Base-by-base conservation (phyloP, 1,140 invertebrate species). In the Stegodyphus dumicola region DNA sequence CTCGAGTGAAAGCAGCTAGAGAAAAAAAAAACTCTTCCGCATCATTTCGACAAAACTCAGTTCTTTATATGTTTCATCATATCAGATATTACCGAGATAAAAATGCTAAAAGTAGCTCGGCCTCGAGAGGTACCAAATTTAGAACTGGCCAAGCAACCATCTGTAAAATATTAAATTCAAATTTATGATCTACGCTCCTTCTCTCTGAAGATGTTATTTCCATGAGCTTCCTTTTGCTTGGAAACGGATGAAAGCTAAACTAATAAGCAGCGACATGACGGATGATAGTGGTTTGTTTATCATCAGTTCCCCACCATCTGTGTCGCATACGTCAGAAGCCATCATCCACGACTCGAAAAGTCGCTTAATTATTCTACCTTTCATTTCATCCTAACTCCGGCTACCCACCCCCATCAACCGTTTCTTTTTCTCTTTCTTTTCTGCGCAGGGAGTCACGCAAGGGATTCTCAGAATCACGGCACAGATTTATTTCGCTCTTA, bases 341-440 rank as follows among this genome's bases (percentile, higher is more conserved):
- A 83, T 83, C 80, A 83, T 51, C 7, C 54, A n/a, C 48, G 56
- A 52, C 78, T 64, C 15, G 56, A 56, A 56, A 83, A 83, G 48
- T 60, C 70, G 60, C 80, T 83, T 83, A 83, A 83, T 83, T 83
- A 83, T 83, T 83, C 80, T 67, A 83, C 71, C 71, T 71, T 60
- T 67, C 53, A 6, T 18, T 54, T 11, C 56, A 66, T 53, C 67
- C 51, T n/a, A 67, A 5, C 48, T 48, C 52, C n/a, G 48, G 52
- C 15, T 51, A 66, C 51, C 64, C 64, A 33, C 33, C 33, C 33
- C 65, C 65, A 6, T 13, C 66, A 6, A 13, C 81, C 52, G 18
- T 77, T 53, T 56, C 49, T 76, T 51, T 86, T 86, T 79, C 54
- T 77, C 33, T 78, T 56, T 15, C 54, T 75, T 75, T 49, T n/a